These are phyloP conservation scores for Paramormyrops hopkinsi DNA, from an alignment of 2,797 vertebrate genomes.

Conservation along the genomic window DNA sequence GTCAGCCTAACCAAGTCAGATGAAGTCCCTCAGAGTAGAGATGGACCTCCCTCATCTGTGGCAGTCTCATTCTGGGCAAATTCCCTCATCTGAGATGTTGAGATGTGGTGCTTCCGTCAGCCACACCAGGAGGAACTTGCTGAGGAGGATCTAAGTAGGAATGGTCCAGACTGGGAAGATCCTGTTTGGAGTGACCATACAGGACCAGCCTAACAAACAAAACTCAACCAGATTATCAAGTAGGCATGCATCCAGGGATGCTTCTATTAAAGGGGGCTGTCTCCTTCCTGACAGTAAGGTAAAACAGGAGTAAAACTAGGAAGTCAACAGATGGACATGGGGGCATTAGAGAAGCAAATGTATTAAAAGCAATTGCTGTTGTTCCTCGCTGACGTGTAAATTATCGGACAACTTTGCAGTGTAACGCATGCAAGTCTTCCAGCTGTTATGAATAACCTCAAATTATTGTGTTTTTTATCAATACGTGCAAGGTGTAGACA, in stretches of 20 bases:
- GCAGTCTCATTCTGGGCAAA: neutral
- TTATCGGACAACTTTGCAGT: slow-evolving; percentile 49
- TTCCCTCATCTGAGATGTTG: neutral
- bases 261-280: neutral
- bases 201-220: neutral
- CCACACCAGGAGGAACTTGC: neutral
- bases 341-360: slow-evolving; percentile 26
- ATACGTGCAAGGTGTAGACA: neutral
- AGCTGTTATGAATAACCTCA: slow-evolving; percentile 43
- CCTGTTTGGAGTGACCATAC: neutral
- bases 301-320: slow-evolving; percentile 2
- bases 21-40: slow-evolving; percentile 24
- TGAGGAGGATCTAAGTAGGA: neutral
- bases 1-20: neutral
- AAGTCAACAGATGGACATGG: slow-evolving; percentile 32
- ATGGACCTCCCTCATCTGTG: neutral
- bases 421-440: slow-evolving; percentile 66
- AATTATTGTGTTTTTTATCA: slow-evolving; percentile 15
- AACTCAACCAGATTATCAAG: neutral
- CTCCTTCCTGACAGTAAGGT: neutral
- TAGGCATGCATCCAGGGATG: neutral
- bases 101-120: neutral
- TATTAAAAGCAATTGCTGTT: slow-evolving; percentile 38
- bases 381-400: slow-evolving; percentile 47
- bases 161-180: neutral